phyloP scores from a whole-genome alignment of 2,113 vertebrate species.

The Clarias magur region DNA sequence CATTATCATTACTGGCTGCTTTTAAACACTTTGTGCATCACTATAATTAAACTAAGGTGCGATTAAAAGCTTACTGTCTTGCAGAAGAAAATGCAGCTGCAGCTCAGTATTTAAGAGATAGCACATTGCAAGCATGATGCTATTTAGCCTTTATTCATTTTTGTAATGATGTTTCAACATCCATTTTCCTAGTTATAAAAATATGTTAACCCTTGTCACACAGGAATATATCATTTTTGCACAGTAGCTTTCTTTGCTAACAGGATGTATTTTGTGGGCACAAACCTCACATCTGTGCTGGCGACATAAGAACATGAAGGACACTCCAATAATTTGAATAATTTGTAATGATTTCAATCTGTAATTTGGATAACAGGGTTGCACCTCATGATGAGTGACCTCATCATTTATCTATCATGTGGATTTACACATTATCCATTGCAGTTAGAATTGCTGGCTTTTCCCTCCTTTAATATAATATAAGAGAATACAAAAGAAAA shows the following conservation, averaged over 20 bases:
- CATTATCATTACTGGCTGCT: constrained; percentile 30
- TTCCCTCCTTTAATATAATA: neutral
- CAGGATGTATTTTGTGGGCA: neutral
- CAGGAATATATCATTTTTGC: neutral
- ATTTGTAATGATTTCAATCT: neutral
- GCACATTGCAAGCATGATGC: neutral
- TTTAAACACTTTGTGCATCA: constrained; percentile 2
- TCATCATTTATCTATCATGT: neutral
- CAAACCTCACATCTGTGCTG: neutral
- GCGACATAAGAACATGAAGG: neutral
- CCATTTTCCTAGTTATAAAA: neutral
- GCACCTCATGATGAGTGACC: neutral
- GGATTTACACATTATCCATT: neutral
- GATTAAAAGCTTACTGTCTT: constrained; percentile 27
- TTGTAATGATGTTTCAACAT: neutral
- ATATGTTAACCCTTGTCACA: neutral
- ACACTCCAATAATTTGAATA: neutral
- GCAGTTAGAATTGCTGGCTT: neutral
- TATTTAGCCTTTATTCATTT: neutral
- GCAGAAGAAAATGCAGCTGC: neutral
- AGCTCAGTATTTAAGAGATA: neutral
- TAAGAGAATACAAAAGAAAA: neutral
- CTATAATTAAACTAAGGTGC: neutral
- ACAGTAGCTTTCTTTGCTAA: neutral
- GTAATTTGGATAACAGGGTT: neutral